phyloP scores from a whole-genome alignment of 2,113 vertebrate genomes.

The Halcyon malimbica region DNA sequence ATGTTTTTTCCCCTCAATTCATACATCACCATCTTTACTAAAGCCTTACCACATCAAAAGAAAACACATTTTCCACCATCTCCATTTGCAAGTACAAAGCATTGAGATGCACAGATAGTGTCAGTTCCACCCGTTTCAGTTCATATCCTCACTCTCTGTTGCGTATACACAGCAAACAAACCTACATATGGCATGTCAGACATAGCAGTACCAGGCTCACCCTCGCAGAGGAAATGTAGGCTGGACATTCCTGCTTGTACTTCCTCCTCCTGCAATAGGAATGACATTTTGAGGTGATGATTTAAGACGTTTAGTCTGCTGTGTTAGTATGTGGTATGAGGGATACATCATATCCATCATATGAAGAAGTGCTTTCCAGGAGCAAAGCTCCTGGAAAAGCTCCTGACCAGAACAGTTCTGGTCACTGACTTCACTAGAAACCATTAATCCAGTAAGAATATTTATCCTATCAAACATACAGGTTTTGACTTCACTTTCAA shows the following conservation, averaged over 20 bases:
- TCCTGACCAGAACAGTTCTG: neutral
- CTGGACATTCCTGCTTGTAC: neutral
- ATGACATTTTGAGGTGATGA: neutral
- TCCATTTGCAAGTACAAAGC: neutral
- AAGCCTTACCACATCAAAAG: neutral
- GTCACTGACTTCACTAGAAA: neutral
- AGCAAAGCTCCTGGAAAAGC: neutral
- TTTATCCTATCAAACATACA: neutral
- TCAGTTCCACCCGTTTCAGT: neutral
- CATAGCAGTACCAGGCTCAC: neutral
- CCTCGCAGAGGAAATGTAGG: neutral
- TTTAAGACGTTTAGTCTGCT: rapidly evolving
- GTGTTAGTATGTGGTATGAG: too few species aligned
- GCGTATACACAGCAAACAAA: neutral
- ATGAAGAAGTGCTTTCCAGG: neutral
- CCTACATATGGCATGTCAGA: neutral
- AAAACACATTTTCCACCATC: neutral
- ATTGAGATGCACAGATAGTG: neutral
- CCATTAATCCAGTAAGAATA: neutral
- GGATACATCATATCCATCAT: neutral
- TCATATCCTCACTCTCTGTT: neutral
- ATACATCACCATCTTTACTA: neutral
- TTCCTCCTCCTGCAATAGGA: neutral
- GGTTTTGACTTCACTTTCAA: neutral
- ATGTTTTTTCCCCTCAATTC: neutral